A percentile compares a stretch with the other conserved stretches of the same genome.
Evolutionary conservation across 2,888 invertebrate species (phyloP).

Genomic region (Onthophagus sagittarius): DNA sequence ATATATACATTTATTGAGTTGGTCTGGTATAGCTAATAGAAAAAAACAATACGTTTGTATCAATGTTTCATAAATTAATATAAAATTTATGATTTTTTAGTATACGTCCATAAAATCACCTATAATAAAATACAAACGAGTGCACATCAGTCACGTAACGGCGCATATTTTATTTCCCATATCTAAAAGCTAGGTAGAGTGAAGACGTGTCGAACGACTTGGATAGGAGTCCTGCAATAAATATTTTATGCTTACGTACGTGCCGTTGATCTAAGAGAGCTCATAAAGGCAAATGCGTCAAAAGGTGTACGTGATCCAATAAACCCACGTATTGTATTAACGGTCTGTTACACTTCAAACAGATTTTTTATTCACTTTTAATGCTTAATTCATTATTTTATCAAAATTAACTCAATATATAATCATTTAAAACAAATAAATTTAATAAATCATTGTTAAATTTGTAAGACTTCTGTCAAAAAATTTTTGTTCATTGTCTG

Average conservation of each 20-base stretch:
- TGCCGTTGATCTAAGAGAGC: constrained; percentile 15
- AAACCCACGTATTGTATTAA: neutral
- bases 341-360: neutral
- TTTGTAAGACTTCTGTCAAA: too few relatives aligned
- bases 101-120: neutral
- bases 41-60: too few relatives aligned
- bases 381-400: neutral
- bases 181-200: neutral
- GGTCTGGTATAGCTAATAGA: too few relatives aligned
- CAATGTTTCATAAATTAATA: too few relatives aligned
- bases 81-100: too few relatives aligned
- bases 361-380: neutral
- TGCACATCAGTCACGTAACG: neutral
- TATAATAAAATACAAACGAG: neutral
- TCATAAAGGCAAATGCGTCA: constrained; percentile 21
- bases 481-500: too few relatives aligned
- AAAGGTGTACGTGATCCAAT: constrained; percentile 21
- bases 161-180: neutral
- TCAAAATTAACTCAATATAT: too few relatives aligned
- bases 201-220: constrained; percentile 6
- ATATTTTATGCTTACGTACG: constrained; percentile 18
- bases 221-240: constrained; percentile 5
- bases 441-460: too few relatives aligned
- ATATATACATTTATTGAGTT: too few relatives aligned
- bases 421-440: too few relatives aligned